Base-by-base conservation (phyloP, 2,888 invertebrate genomes). In the Brachylomia viminalis region DNA sequence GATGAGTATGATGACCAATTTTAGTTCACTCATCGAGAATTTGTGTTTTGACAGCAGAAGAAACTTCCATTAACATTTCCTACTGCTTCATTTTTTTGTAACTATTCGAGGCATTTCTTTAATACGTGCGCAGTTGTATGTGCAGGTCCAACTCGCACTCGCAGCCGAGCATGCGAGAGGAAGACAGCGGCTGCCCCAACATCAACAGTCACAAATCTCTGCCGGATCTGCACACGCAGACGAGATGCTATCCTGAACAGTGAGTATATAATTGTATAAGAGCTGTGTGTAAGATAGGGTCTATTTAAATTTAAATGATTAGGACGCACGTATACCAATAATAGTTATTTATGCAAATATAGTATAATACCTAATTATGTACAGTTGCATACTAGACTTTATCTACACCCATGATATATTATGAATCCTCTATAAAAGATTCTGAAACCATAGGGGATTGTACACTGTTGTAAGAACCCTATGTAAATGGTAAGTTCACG, bases 191-290 rank as follows among this genome's bases (percentile, higher is more conserved):
- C 80, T 95, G 96, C 83, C 95, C 96, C 38, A 97, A 97, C 88
- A 97, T 97, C 86, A 97, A 97, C 89, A 97, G 97, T 80, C 98
- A 98, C 96, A 98, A 98, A 91, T 98, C 98, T 54, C 95, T 98
- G 88, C 98, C 98, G 0, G 98, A 98, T 92, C 95, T 98, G 70
- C 98, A 98, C 88, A 97, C 97, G 27, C 97, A 97, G 87, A 97
- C 97, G 27, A 91, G 95, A 27, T 93, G 93, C 84, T 96, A 95
- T 72, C 91, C 95, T 3, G 96, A 96, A 91, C 96, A 95, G 96
- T 96, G 58, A 76, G 76, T 71, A 30, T 27, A 42, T n/a, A n/a
- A n/a, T 10, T 17, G 11, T 30, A 27, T 42, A 45, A 13, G 45
- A 45, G 45, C 45, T 45, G 38, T 38, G 38, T 38, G 38, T 38